Conservation (phyloP, 1,140 invertebrate genomes). For the Conopomorpha cramerella region DNA sequence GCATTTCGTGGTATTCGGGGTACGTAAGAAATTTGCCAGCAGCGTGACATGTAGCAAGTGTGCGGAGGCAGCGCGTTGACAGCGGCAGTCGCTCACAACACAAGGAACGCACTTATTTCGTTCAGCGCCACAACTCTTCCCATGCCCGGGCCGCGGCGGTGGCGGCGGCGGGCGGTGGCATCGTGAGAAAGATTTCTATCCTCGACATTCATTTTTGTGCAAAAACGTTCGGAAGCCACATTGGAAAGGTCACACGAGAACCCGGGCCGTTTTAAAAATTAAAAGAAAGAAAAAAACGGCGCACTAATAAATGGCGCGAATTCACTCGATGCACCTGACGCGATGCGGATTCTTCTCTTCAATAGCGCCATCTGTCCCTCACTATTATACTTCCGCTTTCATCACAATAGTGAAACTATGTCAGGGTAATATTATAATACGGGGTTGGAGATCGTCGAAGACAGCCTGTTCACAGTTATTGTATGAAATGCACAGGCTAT, state of each 20-base stretch:
- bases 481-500: no score
- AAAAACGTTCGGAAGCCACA: constrained; percentile 29
- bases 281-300: constrained; percentile 16
- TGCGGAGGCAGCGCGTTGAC: constrained; percentile 4
- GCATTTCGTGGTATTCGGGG: no score
- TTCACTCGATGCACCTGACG: constrained; percentile 2
- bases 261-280: constrained; percentile 7
- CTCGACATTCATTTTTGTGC: constrained; percentile 36
- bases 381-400: constrained; percentile 2
- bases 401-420: no score
- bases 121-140: constrained; percentile 16
- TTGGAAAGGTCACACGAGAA: constrained; percentile 43
- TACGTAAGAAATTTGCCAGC: no score
- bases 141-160: no score
- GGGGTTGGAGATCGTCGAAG: no score
- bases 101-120: constrained; percentile 10
- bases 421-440: no score
- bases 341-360: no score
- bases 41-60: no score
- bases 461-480: no score
- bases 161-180: no score
- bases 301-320: no score
- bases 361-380: not conserved
- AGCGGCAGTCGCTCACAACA: constrained; percentile 6
- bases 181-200: constrained; percentile 52